Percentiles rank a stretch among this genome's conserved stretches.
Evolutionary conservation across 2,888 invertebrate genomes (phyloP).

Genomic region (Euclidia mi): DNA sequence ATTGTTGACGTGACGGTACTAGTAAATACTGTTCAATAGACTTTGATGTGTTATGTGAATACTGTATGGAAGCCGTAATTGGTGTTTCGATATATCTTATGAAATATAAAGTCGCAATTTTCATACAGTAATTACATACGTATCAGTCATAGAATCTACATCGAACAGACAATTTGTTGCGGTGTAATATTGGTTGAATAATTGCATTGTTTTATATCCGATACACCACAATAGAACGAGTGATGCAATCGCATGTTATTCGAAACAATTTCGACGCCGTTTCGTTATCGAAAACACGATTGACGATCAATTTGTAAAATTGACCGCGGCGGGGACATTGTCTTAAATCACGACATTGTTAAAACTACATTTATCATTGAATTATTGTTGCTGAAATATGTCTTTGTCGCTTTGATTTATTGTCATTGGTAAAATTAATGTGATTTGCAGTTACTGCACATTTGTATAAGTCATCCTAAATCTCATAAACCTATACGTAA

Average conservation of each 20-base stretch:
- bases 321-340: slow-evolving; percentile 53
- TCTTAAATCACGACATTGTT: slow-evolving; percentile 53
- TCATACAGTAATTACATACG: slow-evolving; percentile 41
- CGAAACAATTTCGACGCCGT: slow-evolving; percentile 65
- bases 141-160: slow-evolving; percentile 57
- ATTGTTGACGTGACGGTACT: slow-evolving; percentile 22
- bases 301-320: slow-evolving; percentile 64
- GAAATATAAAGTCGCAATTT: slow-evolving; percentile 34
- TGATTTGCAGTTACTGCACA: no score
- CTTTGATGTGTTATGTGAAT: neutral
- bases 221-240: slow-evolving; percentile 62
- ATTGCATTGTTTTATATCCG: slow-evolving; percentile 70
- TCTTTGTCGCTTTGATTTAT: neutral
- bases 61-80: slow-evolving; percentile 5
- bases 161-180: slow-evolving; percentile 55
- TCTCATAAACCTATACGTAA: no score
- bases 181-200: slow-evolving; percentile 57
- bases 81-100: slow-evolving; percentile 19
- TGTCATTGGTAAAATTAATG: no score
- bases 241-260: slow-evolving; percentile 69
- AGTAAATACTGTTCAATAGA: no score
- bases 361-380: slow-evolving; percentile 44
- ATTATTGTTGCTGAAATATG: slow-evolving; percentile 25
- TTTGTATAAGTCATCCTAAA: no score
- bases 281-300: slow-evolving; percentile 59